These are phyloP conservation scores for Lepidochitona cinerea DNA, from an alignment of 2,888 invertebrate species.

Conservation along the genomic window DNA sequence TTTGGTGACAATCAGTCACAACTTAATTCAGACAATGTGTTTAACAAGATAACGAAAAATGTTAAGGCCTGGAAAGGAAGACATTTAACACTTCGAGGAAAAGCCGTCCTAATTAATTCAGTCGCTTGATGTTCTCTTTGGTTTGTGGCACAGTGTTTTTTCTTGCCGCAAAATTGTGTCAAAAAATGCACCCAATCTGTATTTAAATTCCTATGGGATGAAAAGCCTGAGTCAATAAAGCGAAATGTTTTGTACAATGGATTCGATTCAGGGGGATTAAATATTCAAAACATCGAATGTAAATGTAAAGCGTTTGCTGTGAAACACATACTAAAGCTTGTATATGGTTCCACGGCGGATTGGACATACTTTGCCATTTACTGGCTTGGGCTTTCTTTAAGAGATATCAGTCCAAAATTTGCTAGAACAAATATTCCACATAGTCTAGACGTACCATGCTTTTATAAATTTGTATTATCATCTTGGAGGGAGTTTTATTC, in stretches of 20 bases:
- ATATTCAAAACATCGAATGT: not conserved
- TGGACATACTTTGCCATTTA: slow-evolving; percentile 2
- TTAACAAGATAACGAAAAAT: too few species aligned
- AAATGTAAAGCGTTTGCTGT: not conserved
- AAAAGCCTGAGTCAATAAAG: not conserved
- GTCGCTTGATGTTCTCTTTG: not conserved
- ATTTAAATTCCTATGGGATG: not conserved
- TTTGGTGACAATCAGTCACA: too few species aligned
- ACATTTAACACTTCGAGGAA: too few species aligned
- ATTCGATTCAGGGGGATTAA: not conserved
- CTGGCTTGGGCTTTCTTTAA: too few species aligned
- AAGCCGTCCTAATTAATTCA: not conserved
- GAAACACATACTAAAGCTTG: not conserved
- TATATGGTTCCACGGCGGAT: not conserved
- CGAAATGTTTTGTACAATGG: not conserved
- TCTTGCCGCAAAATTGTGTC: not conserved
- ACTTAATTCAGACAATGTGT: too few species aligned
- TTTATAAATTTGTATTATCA: too few species aligned
- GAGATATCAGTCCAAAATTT: too few species aligned
- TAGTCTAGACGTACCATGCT: too few species aligned
- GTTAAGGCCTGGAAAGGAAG: too few species aligned
- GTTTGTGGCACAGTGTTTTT: not conserved
- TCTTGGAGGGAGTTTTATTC: too few species aligned
- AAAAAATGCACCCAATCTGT: not conserved
- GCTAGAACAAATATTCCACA: too few species aligned